These are phyloP conservation scores for Chrysemys picta DNA, from an alignment of 2,113 vertebrate species.

Conservation along the genomic window DNA sequence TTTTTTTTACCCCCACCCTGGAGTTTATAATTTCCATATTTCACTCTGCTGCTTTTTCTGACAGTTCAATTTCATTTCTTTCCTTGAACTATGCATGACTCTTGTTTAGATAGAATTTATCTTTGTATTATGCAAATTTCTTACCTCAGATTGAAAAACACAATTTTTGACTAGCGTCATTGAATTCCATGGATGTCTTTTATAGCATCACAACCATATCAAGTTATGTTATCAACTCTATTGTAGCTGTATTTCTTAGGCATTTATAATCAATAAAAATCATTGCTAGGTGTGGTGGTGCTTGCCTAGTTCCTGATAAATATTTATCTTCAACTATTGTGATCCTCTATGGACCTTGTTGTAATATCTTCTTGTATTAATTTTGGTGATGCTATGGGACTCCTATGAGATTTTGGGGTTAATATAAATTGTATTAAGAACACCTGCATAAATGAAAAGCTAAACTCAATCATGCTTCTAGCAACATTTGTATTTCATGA, in stretches of 20 bases:
- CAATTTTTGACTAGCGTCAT: not conserved
- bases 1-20: not conserved
- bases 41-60: conserved; percentile 28
- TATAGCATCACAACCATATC: not conserved
- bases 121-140: conserved; percentile 10
- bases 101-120: conserved; percentile 10
- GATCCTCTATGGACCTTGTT: not conserved
- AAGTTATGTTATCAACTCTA: not conserved
- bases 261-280: not conserved
- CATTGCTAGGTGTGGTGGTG: not conserved
- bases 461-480: not conserved
- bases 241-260: not conserved
- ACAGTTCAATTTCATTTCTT: conserved; percentile 48
- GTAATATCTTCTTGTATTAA: not conserved
- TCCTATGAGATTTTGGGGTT: not conserved
- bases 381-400: not conserved
- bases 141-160: not conserved
- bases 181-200: conserved; percentile 15
- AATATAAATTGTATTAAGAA: not conserved
- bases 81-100: conserved; percentile 11
- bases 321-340: not conserved
- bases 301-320: conserved; percentile 21
- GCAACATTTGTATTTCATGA: not conserved
- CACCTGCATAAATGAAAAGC: not conserved
- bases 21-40: conserved; percentile 43